Conservation (phyloP, 2,797 vertebrate species). For the Atherinosoma microstoma region DNA sequence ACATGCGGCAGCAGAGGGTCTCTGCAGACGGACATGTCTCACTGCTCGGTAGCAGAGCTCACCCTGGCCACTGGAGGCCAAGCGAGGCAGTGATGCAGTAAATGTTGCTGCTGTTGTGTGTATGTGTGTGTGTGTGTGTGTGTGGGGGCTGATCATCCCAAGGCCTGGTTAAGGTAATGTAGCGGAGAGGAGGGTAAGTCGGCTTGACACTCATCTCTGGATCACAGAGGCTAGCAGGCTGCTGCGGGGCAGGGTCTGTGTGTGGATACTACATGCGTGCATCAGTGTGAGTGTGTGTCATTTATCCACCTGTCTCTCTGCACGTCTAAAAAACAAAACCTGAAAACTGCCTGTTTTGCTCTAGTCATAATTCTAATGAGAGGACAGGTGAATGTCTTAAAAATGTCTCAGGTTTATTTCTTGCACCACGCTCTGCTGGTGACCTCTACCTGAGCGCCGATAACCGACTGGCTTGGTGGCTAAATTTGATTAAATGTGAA, state of each 20-base stretch:
- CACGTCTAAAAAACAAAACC: constrained; percentile 24
- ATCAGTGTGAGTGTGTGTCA: constrained; percentile 6
- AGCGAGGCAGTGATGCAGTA: constrained; percentile 74
- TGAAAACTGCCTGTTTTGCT: constrained; percentile 7
- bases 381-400: neutral
- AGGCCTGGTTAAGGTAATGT: constrained; percentile 79
- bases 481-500: constrained; percentile 36
- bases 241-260: constrained; percentile 50
- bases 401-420: constrained; percentile 16
- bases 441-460: neutral
- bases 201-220: constrained; percentile 72
- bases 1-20: constrained; percentile 20
- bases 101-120: constrained; percentile 53
- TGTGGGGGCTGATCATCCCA: constrained; percentile 74
- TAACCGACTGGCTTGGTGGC: constrained; percentile 11
- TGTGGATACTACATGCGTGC: constrained; percentile 25
- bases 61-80: constrained; percentile 71
- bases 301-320: constrained; percentile 37
- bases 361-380: constrained; percentile 5
- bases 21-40: constrained; percentile 57
- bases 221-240: constrained; percentile 69
- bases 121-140: constrained; percentile 34
- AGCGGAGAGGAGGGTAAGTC: constrained; percentile 76
- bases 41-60: constrained; percentile 61
- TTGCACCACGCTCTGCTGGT: neutral